Base-by-base conservation (phyloP, 2,888 invertebrate species). In the Apamea crenata region DNA sequence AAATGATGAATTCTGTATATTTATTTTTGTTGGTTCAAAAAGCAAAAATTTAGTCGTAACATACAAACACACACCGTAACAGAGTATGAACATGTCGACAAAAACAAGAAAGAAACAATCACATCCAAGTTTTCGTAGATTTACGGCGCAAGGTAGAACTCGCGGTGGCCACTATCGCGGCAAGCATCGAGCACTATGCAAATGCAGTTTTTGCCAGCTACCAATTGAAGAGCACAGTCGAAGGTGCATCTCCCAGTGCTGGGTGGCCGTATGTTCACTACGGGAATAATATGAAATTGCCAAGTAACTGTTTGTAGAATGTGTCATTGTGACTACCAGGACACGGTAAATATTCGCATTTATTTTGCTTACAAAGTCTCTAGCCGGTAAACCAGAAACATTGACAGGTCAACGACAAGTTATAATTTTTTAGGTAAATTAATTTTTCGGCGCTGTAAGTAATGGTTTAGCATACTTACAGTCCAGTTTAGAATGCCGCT, bases 171-270 rank as follows among this genome's bases (percentile, higher is more conserved):
- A 91, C 93, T 96, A 96, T 96, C 96, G 91, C 92, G 87, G 90
- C 92, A 91, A 91, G 91, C 94, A 96, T 96, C 96, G 94, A 92
- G 92, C 92, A 90, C 95, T 95, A 97, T 97, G 97, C 96, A 96
- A 97, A 97, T 97, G 95, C 94, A 95, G 95, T 97, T 97, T 97
- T 97, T 96, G 96, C 95, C 94, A 94, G 94, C 93, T 93, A 95
- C 95, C 96, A 95, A 96, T 96, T 96, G 95, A 94, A 91, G 91
- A 94, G 93, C 91, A 91, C 91, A 92, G 90, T 93, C 91, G 92
- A 93, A 91, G 90, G 90, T 89, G 91, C 92, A 91, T 92, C 91
- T 92, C 90, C 84, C 91, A 84, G 85, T 88, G 88, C 93, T 95
- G 95, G 96, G 96, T 96, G 96, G 96, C 93, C 95, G 79, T 83